These are phyloP conservation scores for Neuroscelio doddi DNA, from an alignment of 2,888 invertebrate genomes.

Conservation along the genomic window DNA sequence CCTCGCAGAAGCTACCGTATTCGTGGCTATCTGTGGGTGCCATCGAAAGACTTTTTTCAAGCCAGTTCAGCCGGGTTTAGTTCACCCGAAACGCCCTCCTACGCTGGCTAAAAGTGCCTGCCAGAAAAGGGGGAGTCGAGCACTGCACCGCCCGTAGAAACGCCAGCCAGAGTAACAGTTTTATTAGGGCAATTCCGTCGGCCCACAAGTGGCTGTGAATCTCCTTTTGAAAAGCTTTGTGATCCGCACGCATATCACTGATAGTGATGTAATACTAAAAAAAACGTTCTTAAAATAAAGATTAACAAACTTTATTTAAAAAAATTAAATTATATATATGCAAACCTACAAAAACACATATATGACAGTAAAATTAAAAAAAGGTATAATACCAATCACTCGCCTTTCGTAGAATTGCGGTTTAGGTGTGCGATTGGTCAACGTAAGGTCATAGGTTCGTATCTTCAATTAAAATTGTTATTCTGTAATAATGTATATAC, in stretches of 20 bases:
- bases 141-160: constrained; percentile 31
- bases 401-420: too few species aligned
- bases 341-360: too few species aligned
- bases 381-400: too few species aligned
- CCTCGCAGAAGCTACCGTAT: constrained; percentile 60
- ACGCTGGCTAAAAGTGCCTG: constrained; percentile 37
- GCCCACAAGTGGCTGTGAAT: constrained; percentile 61
- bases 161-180: constrained; percentile 62
- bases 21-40: constrained; percentile 55
- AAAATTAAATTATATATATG: too few species aligned
- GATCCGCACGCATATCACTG: constrained; percentile 27
- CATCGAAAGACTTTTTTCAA: constrained; percentile 51
- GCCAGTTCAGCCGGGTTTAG: constrained; percentile 27
- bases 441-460: too few species aligned
- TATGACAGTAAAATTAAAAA: too few species aligned
- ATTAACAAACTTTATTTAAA: too few species aligned
- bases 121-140: constrained; percentile 27
- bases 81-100: constrained; percentile 39
- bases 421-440: too few species aligned
- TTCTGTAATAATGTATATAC: too few species aligned
- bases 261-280: constrained; percentile 17
- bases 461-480: too few species aligned
- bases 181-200: constrained; percentile 68
- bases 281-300: too few species aligned
- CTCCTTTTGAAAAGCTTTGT: constrained; percentile 43